A percentile compares a stretch with the other conserved stretches of the same genome.
These are phyloP conservation scores for Cephus nigrinus DNA, from an alignment of 2,888 invertebrate genomes.

Conservation along the genomic window DNA sequence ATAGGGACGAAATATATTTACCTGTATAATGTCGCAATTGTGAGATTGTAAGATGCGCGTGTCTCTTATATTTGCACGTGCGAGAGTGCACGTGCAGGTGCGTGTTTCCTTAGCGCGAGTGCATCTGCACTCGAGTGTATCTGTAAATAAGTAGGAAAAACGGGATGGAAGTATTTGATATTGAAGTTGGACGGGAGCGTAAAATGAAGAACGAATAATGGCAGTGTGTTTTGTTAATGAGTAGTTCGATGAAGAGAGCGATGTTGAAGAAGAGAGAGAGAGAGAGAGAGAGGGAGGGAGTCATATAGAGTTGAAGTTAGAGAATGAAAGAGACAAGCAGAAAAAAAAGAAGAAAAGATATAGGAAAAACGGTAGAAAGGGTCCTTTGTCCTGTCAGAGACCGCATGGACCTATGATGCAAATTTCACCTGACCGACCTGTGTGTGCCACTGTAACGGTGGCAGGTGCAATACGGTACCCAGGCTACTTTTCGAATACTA, in stretches of 20 bases:
- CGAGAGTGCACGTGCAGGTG: background rate
- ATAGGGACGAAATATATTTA: background rate
- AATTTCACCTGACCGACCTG: conserved; percentile 44
- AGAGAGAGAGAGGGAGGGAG: conserved; percentile 7
- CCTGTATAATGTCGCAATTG: background rate
- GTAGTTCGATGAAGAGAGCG: background rate
- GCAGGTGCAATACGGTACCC: conserved; percentile 53
- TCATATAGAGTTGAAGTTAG: background rate
- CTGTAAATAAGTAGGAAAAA: background rate
- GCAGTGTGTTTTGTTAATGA: background rate
- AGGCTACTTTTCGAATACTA: conserved; percentile 45
- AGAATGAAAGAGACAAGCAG: conserved; percentile 1
- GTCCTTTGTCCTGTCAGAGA: conserved; percentile 2
- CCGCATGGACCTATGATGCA: conserved; percentile 34
- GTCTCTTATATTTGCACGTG: background rate
- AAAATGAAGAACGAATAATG: background rate
- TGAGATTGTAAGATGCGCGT: background rate
- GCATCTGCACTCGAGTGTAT: background rate
- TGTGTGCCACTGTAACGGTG: conserved; percentile 48
- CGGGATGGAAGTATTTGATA: background rate
- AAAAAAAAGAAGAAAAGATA: background rate
- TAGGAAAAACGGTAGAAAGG: conserved; percentile 10
- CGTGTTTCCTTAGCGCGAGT: background rate
- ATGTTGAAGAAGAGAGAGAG: background rate
- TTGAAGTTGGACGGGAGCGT: background rate